A percentile compares a stretch with the other conserved stretches of the same genome.
phyloP scores from a whole-genome alignment of 2,113 vertebrate species.

The Peromyscus maniculatus region DNA sequence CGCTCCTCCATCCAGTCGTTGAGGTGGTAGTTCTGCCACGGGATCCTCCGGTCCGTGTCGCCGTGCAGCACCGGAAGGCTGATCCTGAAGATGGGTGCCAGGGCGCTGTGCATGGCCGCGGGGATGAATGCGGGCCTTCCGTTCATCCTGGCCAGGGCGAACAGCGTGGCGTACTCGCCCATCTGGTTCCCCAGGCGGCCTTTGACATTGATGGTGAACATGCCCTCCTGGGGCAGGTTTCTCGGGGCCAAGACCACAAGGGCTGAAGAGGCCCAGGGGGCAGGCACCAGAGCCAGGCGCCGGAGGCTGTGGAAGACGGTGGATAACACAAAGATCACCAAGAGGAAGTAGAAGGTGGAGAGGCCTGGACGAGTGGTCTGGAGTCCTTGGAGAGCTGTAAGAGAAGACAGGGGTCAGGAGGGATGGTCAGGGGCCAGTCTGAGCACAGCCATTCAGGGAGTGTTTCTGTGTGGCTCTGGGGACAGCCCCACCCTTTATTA shows the following conservation, averaged over 20 bases:
- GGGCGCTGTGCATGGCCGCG: conserved; percentile 40
- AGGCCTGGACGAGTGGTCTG: not conserved
- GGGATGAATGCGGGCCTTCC: conserved; percentile 72
- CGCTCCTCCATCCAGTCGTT: conserved; percentile 84
- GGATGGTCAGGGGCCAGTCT: accelerated
- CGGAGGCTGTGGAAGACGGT: not conserved
- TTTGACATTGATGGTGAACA: conserved; percentile 74
- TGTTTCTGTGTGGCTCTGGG: not conserved
- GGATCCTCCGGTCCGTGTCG: accelerated
- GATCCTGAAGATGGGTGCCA: conserved; percentile 82
- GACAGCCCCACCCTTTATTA: too few species aligned
- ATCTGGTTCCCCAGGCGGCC: conserved; percentile 86
- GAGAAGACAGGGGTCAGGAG: not conserved
- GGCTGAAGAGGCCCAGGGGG: not conserved
- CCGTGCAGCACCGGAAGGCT: conserved; percentile 75
- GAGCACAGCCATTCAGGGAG: not conserved
- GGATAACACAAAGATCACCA: not conserved
- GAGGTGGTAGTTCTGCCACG: conserved; percentile 72
- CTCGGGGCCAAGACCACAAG: not conserved
- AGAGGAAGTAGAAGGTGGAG: conserved; percentile 31
- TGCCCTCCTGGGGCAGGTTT: not conserved
- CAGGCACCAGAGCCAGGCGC: not conserved
- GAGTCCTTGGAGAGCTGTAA: not conserved
- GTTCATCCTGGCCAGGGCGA: conserved; percentile 80
- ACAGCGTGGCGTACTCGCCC: conserved; percentile 84